Evolutionary conservation across 2,113 vertebrate species (phyloP).

Genomic region (Silurus asotus): DNA sequence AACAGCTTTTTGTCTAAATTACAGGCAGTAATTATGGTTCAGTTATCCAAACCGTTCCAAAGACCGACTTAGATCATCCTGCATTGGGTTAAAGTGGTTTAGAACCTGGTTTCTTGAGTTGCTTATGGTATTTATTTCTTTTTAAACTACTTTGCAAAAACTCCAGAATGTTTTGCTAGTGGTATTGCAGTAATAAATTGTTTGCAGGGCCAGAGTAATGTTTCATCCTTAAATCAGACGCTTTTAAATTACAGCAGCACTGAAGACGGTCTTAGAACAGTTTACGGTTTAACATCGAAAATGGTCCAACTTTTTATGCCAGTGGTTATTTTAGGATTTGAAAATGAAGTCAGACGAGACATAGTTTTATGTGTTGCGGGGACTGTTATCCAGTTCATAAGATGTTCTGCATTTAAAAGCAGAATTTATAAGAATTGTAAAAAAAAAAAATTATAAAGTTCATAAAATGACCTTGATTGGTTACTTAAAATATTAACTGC

Average conservation of each 20-base stretch:
- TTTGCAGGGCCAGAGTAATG: not conserved
- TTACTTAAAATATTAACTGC: not conserved
- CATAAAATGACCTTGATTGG: not conserved
- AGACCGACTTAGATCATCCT: conserved; percentile 1
- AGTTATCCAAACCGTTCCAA: conserved; percentile 19
- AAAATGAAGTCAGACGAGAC: not conserved
- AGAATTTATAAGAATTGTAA: not conserved
- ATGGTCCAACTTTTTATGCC: not conserved
- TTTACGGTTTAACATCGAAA: not conserved
- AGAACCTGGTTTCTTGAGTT: not conserved
- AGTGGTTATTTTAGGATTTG: not conserved
- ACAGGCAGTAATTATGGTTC: conserved; percentile 16
- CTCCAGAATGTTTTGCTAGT: not conserved
- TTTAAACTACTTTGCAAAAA: not conserved
- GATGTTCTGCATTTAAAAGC: not conserved
- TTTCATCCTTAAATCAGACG: not conserved
- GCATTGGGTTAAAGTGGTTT: conserved; percentile 8
- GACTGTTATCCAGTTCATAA: not conserved
- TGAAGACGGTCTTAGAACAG: not conserved
- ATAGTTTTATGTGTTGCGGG: not conserved
- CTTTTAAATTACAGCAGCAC: conserved; percentile 8
- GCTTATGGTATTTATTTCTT: conserved; percentile 5
- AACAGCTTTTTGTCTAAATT: conserved; percentile 6
- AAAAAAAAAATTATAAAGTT: not conserved
- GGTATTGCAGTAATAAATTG: not conserved